Evolutionary conservation across 2,113 vertebrate genomes (phyloP), one percentile per base, ranked within the genome.

Genomic region (Anoplopoma fimbria): DNA sequence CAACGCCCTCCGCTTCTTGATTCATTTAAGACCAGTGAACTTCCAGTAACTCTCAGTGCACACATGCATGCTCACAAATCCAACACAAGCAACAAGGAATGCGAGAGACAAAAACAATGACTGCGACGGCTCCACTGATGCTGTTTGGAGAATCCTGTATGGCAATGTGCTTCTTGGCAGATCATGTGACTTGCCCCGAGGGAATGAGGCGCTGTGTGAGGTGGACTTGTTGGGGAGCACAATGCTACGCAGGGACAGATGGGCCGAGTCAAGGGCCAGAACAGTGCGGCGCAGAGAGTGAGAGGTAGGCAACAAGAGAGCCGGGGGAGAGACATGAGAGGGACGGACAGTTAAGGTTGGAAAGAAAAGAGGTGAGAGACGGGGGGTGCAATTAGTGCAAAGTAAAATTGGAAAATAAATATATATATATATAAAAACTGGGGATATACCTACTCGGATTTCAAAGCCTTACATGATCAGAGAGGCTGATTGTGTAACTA

Each of bases 181-280:
- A 79, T 83, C 84, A 86, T 36, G 57, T 89, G 87, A 89, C 75
- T 65, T 19, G 57, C 81, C 87, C 89, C 84, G 76, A 73, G 89
- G 91, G 89, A 89, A 92, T 92, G 90, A 64, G 82, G 77, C 40
- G 69, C 71, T 70, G 84, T 85, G 87, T 78, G 89, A 81, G 85
- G 84, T 76, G 80, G 81, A 79, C 79, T 88, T 92, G 75, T 84
- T 31, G 69, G 82, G 92, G 83, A 67, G 83, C 89, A 93, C 93
- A 93, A 95, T 93, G 85, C 88, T 69, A 78, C 63, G 85, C 70
- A 78, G 91, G 77, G 93, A 93, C 93, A 96, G 95, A 95, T 93
- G 94, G 94, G 88, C 84, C 10, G 19, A 93, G 91, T 95, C 93
- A 94, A 81, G 85, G 87, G 93, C 87, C 9, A 79, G 85, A 0